These are phyloP conservation scores for Girardinichthys multiradiatus DNA, from an alignment of 2,113 vertebrate species.

Conservation along the genomic window DNA sequence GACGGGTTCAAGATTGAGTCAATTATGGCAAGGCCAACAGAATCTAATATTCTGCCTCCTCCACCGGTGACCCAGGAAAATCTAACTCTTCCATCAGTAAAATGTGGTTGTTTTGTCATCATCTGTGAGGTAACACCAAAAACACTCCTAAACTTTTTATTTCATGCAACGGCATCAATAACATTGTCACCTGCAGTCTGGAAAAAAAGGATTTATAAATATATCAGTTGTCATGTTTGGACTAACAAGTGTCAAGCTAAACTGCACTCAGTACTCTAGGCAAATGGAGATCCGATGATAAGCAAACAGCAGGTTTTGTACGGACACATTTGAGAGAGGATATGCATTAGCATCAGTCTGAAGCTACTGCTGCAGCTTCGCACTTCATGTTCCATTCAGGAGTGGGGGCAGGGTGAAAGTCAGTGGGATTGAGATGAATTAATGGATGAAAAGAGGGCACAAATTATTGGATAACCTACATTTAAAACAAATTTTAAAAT, in stretches of 20 bases:
- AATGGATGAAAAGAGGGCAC: slow-evolving; percentile 39
- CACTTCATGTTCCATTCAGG: slow-evolving; percentile 73
- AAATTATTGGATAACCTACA: slow-evolving; percentile 37
- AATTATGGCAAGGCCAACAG: slow-evolving; percentile 78
- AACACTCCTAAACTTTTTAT: slow-evolving; percentile 22
- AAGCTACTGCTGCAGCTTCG: slow-evolving; percentile 75
- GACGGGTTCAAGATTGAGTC: slow-evolving; percentile 81
- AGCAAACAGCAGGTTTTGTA: slow-evolving; percentile 68
- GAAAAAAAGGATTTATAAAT: slow-evolving; percentile 26
- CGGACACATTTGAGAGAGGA: slow-evolving; percentile 77
- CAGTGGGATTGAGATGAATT: slow-evolving; percentile 52
- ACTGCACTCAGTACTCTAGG: slow-evolving; percentile 64
- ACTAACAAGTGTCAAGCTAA: slow-evolving; percentile 59
- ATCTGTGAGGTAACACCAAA: slow-evolving; percentile 14
- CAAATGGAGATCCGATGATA: slow-evolving; percentile 71
- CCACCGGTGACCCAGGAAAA: slow-evolving; percentile 70
- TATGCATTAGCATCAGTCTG: slow-evolving; percentile 82
- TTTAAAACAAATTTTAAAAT: slow-evolving; percentile 42
- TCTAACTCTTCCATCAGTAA: slow-evolving; percentile 60
- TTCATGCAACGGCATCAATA: slow-evolving; percentile 12
- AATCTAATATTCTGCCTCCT: slow-evolving; percentile 77
- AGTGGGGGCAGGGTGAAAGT: slow-evolving; percentile 70
- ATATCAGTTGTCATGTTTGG: slow-evolving; percentile 26
- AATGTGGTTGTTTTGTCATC: slow-evolving; percentile 43
- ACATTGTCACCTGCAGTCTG: slow-evolving; percentile 19